Conservation (phyloP, 1,140 invertebrate species). For the Papilio dardanus region DNA sequence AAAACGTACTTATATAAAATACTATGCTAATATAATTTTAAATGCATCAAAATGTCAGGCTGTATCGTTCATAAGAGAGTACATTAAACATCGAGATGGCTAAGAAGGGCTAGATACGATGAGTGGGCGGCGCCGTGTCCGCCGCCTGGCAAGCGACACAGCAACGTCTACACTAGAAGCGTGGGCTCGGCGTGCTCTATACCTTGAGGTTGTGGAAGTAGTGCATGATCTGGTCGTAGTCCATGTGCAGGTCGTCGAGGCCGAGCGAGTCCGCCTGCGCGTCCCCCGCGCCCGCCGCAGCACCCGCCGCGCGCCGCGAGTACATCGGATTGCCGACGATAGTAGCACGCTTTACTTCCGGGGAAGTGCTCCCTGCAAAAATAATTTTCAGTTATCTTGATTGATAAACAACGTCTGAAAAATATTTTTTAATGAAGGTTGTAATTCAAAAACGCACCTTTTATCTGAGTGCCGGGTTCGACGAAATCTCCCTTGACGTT, state of each 20-base stretch:
- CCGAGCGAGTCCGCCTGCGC: conserved; percentile 82
- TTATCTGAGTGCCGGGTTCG: conserved; percentile 65
- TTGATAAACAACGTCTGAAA: not conserved
- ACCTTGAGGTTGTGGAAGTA: conserved; percentile 98
- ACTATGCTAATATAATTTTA: conserved; percentile 72
- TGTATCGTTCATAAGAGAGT: conserved; percentile 78
- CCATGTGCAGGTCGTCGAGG: conserved; percentile 94
- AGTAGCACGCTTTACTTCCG: conserved; percentile 90
- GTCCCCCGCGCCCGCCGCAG: conserved; percentile 83
- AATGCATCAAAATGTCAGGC: conserved; percentile 80
- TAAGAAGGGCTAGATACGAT: conserved; percentile 48
- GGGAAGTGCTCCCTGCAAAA: conserved; percentile 74
- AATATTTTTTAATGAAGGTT: not conserved
- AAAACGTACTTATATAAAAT: conserved; percentile 79
- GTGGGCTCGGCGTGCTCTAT: conserved; percentile 81
- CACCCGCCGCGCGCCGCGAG: conserved; percentile 84
- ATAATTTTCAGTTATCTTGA: not conserved
- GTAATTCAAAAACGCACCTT: conserved; percentile 50
- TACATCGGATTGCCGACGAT: conserved; percentile 95
- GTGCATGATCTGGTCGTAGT: conserved; percentile 98
- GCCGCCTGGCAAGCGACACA: conserved; percentile 63
- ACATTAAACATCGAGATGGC: conserved; percentile 67
- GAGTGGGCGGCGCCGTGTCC: conserved; percentile 46
- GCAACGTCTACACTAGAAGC: conserved; percentile 78
- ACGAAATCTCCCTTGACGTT: conserved; percentile 70